phyloP scores from a whole-genome alignment of 2,888 invertebrate species.

The Iselma pallidipennis region DNA sequence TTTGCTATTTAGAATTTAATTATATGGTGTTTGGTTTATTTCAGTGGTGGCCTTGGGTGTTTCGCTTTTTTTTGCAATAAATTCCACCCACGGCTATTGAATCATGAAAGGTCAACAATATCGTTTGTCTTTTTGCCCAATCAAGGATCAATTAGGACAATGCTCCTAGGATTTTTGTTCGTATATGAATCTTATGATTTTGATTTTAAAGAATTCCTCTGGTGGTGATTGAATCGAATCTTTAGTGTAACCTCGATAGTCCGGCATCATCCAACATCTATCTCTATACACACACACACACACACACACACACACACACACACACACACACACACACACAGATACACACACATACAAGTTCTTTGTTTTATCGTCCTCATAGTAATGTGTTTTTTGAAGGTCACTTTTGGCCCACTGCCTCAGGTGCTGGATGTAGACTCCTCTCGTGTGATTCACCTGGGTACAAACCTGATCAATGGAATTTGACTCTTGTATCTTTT shows the following conservation, averaged over 20 bases:
- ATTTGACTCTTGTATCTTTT: slow-evolving; percentile 27
- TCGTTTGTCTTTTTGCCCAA: background rate
- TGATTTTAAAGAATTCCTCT: too few relatives aligned
- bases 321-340: background rate
- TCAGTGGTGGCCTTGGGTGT: background rate
- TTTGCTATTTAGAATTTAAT: too few relatives aligned
- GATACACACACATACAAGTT: slow-evolving; percentile 16
- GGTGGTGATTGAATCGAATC: too few relatives aligned
- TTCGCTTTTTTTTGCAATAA: slow-evolving; percentile 4
- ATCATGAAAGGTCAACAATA: slow-evolving; percentile 12
- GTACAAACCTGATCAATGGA: slow-evolving; percentile 45
- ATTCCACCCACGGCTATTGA: slow-evolving; percentile 12
- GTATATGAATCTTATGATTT: too few relatives aligned
- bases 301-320: background rate
- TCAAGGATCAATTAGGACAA: slow-evolving; percentile 2
- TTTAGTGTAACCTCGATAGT: too few relatives aligned
- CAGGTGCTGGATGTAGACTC: slow-evolving; percentile 34
- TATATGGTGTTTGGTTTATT: background rate
- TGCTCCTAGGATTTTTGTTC: background rate
- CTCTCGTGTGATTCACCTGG: slow-evolving; percentile 32
- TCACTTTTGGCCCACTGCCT: slow-evolving; percentile 52
- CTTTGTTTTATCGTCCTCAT: slow-evolving; percentile 44
- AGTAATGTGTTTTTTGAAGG: slow-evolving; percentile 48
- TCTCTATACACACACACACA: background rate
- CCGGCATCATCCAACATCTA: background rate